These are phyloP conservation scores for Doryteuthis pealeii DNA, from an alignment of 1,140 invertebrate genomes.

Conservation along the genomic window DNA sequence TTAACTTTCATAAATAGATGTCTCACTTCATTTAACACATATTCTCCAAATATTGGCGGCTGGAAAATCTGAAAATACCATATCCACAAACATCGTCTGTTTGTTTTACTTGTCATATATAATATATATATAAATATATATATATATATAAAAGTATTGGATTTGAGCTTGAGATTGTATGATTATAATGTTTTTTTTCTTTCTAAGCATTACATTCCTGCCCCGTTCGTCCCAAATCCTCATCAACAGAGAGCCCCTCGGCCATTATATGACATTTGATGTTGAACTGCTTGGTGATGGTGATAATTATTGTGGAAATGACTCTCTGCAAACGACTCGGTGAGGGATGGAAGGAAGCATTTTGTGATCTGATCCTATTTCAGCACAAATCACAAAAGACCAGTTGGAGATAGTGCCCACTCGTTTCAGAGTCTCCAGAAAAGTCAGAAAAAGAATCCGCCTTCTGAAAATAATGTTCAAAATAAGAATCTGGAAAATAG, in stretches of 20 bases:
- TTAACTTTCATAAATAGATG: too few species aligned
- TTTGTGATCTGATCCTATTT: background rate
- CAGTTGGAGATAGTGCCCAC: background rate
- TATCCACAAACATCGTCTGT: too few species aligned
- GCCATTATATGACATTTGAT: constrained; percentile 83
- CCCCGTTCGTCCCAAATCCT: constrained; percentile 79
- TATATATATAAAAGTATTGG: too few species aligned
- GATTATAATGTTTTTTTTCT: constrained; percentile 24
- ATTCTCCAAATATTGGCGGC: too few species aligned
- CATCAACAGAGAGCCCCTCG: constrained; percentile 84
- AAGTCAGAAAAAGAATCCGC: background rate
- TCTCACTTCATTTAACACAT: too few species aligned
- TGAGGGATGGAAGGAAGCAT: constrained; percentile 56
- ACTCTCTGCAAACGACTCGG: constrained; percentile 73
- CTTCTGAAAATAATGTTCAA: too few species aligned
- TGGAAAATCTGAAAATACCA: too few species aligned
- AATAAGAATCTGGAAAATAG: too few species aligned
- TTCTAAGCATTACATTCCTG: constrained; percentile 68
- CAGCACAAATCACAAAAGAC: background rate
- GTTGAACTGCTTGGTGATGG: constrained; percentile 88
- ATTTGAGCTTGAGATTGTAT: too few species aligned
- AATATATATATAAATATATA: too few species aligned
- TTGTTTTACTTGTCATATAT: too few species aligned
- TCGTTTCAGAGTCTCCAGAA: background rate
- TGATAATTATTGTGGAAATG: constrained; percentile 83